These are phyloP conservation scores for Candoia aspera DNA, from an alignment of 2,113 vertebrate species.

Conservation along the genomic window DNA sequence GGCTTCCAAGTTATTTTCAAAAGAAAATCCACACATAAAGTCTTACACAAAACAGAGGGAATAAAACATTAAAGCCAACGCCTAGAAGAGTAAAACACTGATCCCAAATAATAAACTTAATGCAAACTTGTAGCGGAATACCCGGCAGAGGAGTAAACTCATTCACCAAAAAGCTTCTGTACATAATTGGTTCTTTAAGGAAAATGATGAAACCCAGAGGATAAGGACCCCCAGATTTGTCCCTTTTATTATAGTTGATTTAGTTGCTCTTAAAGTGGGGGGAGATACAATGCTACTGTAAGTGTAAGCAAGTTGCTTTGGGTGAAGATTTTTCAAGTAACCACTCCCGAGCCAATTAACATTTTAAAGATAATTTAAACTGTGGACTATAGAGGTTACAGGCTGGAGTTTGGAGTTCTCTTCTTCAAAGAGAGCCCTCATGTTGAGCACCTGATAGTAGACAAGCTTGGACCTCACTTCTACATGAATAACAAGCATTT, in stretches of 20 bases:
- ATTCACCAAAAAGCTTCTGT: not conserved
- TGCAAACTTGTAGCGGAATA: not conserved
- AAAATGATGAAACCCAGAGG: not conserved
- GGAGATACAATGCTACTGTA: not conserved
- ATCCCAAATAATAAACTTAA: not conserved
- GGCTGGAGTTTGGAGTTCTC: not conserved
- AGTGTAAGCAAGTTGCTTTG: not conserved
- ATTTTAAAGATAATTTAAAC: not conserved
- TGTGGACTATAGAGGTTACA: not conserved
- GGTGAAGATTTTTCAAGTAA: not conserved
- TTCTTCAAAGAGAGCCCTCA: not conserved
- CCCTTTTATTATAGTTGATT: not conserved
- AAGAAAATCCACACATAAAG: not conserved
- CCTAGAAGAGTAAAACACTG: not conserved
- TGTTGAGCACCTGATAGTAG: not conserved
- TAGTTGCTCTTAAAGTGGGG: not conserved
- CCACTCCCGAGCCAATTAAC: not conserved
- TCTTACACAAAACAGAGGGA: not conserved
- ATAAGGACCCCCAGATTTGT: not conserved
- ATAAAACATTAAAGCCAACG: not conserved
- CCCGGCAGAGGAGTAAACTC: not conserved
- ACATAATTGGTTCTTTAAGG: not conserved
- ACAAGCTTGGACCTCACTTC: not conserved
- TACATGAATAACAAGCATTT: not conserved
- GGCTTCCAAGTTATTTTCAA: not conserved